These are phyloP conservation scores for Brachionus manjavacas DNA, from an alignment of 1,140 invertebrate genomes.

Conservation along the genomic window DNA sequence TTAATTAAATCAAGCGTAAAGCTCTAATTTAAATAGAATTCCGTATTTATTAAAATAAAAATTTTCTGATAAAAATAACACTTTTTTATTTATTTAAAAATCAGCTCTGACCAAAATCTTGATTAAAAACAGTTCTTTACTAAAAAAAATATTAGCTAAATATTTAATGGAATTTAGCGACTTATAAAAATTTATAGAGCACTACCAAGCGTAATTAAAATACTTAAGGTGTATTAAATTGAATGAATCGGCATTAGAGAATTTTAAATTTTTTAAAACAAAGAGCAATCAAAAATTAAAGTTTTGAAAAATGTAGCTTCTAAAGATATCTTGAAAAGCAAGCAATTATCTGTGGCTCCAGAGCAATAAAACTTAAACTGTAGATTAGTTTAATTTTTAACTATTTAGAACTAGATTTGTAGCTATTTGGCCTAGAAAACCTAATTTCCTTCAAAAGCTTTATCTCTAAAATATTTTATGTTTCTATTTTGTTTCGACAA, in stretches of 20 bases:
- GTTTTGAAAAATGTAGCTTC: background rate
- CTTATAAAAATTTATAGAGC: background rate
- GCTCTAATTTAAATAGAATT: background rate
- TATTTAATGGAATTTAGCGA: background rate
- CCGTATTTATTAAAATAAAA: no score
- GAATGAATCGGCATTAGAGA: background rate
- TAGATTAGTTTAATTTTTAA: background rate
- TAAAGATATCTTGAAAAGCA: background rate
- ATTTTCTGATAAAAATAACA: no score
- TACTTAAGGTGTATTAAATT: background rate
- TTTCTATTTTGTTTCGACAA: background rate
- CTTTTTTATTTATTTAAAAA: no score
- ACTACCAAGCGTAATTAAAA: background rate
- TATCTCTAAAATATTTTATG: background rate
- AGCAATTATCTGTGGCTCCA: background rate
- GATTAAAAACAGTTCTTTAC: no score
- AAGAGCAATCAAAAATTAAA: background rate
- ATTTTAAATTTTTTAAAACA: background rate
- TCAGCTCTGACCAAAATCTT: no score
- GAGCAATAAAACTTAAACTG: slow-evolving; percentile 3
- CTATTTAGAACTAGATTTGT: background rate
- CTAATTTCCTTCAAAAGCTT: slow-evolving; percentile 3
- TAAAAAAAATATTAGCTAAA: no score
- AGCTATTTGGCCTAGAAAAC: background rate
- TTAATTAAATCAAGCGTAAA: background rate